These are phyloP conservation scores for Spermophilus dauricus DNA, from an alignment of 2,113 vertebrate species.

Conservation along the genomic window DNA sequence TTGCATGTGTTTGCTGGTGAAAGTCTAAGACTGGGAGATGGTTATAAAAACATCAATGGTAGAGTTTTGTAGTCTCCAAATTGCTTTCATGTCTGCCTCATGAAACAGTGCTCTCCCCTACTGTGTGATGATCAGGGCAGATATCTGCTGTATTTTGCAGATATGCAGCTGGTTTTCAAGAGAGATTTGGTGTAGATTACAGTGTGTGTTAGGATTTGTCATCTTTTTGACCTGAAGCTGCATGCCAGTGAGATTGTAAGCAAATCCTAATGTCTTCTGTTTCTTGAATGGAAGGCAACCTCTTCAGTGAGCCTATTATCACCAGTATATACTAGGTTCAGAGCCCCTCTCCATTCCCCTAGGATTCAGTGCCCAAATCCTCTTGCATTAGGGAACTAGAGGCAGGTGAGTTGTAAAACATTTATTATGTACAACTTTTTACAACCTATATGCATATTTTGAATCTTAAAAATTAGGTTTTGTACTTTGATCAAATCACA, in stretches of 20 bases:
- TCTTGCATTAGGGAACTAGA: not conserved
- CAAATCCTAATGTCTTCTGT: not conserved
- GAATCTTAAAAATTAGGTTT: slow-evolving; percentile 38
- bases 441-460: not conserved
- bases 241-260: not conserved
- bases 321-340: not conserved
- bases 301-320: not conserved
- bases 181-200: not conserved
- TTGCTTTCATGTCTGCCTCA: not conserved
- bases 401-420: not conserved
- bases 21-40: not conserved
- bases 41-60: not conserved
- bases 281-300: not conserved
- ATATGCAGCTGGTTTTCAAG: not conserved
- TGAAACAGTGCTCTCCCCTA: not conserved
- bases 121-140: not conserved
- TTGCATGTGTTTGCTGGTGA: not conserved
- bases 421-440: not conserved
- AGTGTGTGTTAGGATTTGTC: not conserved
- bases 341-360: not conserved
- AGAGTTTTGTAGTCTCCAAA: not conserved
- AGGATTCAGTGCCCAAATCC: not conserved
- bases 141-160: not conserved
- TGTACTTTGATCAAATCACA: not conserved
- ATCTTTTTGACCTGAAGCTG: not conserved